Percentiles rank a stretch among this genome's conserved stretches.
phyloP scores from a whole-genome alignment of 2,888 invertebrate species.

The Heliconius charithonia region DNA sequence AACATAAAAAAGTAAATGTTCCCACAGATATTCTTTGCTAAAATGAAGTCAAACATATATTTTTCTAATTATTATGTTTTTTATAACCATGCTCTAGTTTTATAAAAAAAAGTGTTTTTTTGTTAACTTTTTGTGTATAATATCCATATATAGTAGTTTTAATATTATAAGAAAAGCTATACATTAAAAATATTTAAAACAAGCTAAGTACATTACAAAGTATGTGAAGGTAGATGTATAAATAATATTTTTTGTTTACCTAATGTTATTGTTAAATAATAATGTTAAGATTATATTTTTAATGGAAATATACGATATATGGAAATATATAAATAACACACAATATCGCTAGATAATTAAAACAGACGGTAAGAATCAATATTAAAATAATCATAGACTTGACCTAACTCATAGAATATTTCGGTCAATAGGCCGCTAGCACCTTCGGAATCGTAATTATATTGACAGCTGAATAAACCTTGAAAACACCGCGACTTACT shows the following conservation, averaged over 20 bases:
- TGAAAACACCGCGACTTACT: slow-evolving; percentile 64
- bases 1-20: slow-evolving; percentile 1
- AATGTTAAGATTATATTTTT: not conserved
- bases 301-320: not conserved
- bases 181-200: not conserved
- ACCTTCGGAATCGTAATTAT: slow-evolving; percentile 53
- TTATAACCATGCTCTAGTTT: slow-evolving; percentile 7
- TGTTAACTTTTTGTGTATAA: not conserved
- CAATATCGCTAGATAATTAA: not conserved
- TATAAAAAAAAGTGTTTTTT: not conserved
- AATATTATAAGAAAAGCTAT: not conserved
- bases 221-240: not conserved
- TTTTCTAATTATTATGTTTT: not conserved
- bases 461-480: slow-evolving; percentile 71
- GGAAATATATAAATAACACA: no score
- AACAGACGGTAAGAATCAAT: not conserved
- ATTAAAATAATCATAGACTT: slow-evolving; percentile 8
- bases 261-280: not conserved
- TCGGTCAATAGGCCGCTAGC: slow-evolving; percentile 21
- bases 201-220: not conserved
- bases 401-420: slow-evolving; percentile 21
- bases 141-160: not conserved
- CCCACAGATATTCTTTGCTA: slow-evolving; percentile 2
- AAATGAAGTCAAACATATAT: slow-evolving; percentile 1
- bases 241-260: slow-evolving; percentile 15